Evolutionary conservation across 1,140 invertebrate species (phyloP).

Genomic region (Drosophila jambulina): DNA sequence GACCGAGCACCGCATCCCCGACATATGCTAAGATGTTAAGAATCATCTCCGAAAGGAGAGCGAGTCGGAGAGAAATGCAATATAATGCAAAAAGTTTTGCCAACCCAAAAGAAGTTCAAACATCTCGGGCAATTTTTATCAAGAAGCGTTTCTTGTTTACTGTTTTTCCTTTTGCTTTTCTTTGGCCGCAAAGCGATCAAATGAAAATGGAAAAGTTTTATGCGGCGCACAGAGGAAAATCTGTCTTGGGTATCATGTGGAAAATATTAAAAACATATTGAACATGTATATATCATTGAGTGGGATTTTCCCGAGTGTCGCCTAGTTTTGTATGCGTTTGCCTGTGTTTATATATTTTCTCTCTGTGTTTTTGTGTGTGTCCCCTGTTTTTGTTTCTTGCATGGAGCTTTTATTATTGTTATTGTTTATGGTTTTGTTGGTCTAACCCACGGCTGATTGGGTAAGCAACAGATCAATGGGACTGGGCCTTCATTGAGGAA

Average conservation of each 20-base stretch:
- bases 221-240: slow-evolving; percentile 36
- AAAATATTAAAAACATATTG: slow-evolving; percentile 5
- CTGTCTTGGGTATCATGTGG: background rate
- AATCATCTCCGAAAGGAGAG: slow-evolving; percentile 41
- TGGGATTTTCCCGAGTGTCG: background rate
- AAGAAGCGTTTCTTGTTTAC: slow-evolving; percentile 49
- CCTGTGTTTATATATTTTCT: slow-evolving; percentile 24
- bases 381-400: slow-evolving; percentile 42
- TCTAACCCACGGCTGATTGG: slow-evolving; percentile 31
- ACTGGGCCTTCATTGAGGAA: slow-evolving; percentile 13
- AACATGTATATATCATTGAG: background rate
- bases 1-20: slow-evolving; percentile 15
- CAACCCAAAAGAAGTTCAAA: slow-evolving; percentile 55
- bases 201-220: slow-evolving; percentile 56
- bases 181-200: slow-evolving; percentile 60
- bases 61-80: slow-evolving; percentile 56
- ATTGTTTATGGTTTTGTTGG: slow-evolving; percentile 30
- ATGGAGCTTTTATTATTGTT: slow-evolving; percentile 45
- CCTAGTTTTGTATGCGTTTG: slow-evolving; percentile 29
- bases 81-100: slow-evolving; percentile 66
- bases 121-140: slow-evolving; percentile 58
- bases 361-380: slow-evolving; percentile 35
- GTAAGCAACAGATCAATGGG: slow-evolving; percentile 20
- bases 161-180: slow-evolving; percentile 30
- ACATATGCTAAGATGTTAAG: slow-evolving; percentile 69